Conservation (phyloP, 2,113 vertebrate species). For the Astatoreochromis straeleni region DNA sequence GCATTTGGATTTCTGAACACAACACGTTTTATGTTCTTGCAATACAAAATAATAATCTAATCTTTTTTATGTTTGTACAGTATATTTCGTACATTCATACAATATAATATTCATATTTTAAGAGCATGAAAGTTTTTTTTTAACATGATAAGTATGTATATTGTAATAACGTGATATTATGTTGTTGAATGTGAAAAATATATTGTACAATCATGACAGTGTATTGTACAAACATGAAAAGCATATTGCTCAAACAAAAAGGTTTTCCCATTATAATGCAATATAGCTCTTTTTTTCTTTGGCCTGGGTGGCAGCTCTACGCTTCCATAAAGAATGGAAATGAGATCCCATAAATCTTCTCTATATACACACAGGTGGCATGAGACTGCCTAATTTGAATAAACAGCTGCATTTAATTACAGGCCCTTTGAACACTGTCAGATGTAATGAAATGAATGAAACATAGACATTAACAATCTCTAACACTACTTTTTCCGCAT, state of each 20-base stretch:
- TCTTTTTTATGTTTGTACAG: background rate
- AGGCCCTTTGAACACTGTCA: fast-evolving
- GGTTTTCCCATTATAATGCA: fast-evolving
- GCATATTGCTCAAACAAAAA: fast-evolving
- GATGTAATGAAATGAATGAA: fast-evolving
- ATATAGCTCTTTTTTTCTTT: background rate
- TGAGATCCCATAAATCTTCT: background rate
- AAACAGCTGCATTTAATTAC: background rate
- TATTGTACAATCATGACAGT: background rate
- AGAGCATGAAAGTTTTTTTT: fast-evolving
- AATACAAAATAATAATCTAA: background rate
- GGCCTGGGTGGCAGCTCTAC: fast-evolving
- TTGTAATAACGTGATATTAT: background rate
- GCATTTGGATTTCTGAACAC: fast-evolving
- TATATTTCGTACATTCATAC: background rate
- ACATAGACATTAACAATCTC: background rate
- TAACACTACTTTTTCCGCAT: fast-evolving
- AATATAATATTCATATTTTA: background rate
- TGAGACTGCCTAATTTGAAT: background rate
- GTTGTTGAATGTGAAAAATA: background rate
- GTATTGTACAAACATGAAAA: background rate
- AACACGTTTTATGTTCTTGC: background rate
- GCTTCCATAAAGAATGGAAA: background rate
- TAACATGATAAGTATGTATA: background rate
- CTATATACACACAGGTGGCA: background rate